These are phyloP conservation scores for Crossaster papposus DNA, from an alignment of 53 echinoderm and acorn worm species.

Conservation along the genomic window DNA sequence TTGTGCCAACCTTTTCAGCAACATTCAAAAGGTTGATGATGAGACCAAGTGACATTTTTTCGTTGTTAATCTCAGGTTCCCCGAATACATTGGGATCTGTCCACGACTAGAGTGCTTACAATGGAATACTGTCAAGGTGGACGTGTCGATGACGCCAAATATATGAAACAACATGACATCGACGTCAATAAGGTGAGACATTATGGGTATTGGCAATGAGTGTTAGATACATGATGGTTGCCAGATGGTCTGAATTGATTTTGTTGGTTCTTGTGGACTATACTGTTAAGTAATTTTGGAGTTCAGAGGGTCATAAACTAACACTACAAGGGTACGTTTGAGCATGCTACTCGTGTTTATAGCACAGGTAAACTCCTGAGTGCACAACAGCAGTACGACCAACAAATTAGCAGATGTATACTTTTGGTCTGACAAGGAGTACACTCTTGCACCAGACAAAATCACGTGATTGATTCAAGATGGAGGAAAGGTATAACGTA, in stretches of 20 bases:
- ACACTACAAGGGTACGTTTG: too few relatives aligned
- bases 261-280: background rate
- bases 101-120: conserved; percentile 83
- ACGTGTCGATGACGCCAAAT: conserved; percentile 80
- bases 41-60: background rate
- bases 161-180: conserved; percentile 88
- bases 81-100: conserved; percentile 82
- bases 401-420: too few relatives aligned
- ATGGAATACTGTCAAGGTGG: conserved; percentile 97
- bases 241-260: background rate
- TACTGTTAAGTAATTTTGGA: too few relatives aligned
- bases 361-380: too few relatives aligned
- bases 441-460: too few relatives aligned
- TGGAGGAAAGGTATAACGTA: too few relatives aligned
- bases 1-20: too few relatives aligned
- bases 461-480: too few relatives aligned
- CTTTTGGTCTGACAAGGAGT: too few relatives aligned
- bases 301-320: too few relatives aligned
- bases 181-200: conserved; percentile 80
- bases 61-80: conserved; percentile 74
- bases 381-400: too few relatives aligned
- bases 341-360: too few relatives aligned
- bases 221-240: background rate
- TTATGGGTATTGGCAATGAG: background rate
- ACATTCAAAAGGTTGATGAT: background rate